phyloP scores from a whole-genome alignment of 92 coral and sea anemone species.

The Siderastrea radians region DNA sequence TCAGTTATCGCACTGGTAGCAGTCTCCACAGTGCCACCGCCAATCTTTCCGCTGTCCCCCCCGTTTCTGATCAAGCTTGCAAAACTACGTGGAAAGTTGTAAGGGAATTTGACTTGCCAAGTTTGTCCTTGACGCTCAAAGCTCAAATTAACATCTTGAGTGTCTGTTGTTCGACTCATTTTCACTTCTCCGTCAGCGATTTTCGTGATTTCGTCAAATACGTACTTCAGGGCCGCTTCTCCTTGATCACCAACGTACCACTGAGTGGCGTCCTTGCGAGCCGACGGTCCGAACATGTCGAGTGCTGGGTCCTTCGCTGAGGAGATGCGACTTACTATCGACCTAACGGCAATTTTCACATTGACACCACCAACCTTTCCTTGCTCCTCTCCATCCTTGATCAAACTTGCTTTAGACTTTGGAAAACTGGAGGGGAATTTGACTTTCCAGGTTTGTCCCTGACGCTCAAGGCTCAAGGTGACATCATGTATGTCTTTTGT shows the following conservation, averaged over 20 bases:
- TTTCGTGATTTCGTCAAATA: conserved; percentile 20
- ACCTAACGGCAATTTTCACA: background rate
- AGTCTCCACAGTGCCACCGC: conserved; percentile 20
- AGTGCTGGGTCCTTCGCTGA: background rate
- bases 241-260: conserved; percentile 52
- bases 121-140: conserved; percentile 7
- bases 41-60: background rate
- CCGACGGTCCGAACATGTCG: background rate
- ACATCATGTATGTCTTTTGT: conserved; percentile 45
- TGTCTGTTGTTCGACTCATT: conserved; percentile 41
- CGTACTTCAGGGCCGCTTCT: conserved; percentile 11
- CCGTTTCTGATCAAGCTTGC: conserved; percentile 20
- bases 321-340: background rate
- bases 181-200: conserved; percentile 26
- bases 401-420: conserved; percentile 5
- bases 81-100: conserved; percentile 26
- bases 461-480: conserved; percentile 11
- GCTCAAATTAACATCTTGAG: conserved; percentile 49
- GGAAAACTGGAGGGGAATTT: conserved; percentile 55
- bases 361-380: background rate
- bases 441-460: conserved; percentile 34
- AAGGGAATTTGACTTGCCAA: conserved; percentile 51
- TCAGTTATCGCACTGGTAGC: background rate
- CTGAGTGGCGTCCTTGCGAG: conserved; percentile 17
- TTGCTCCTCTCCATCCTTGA: background rate